A percentile compares a stretch with the other conserved stretches of the same genome.
Conservation (phyloP, 2,888 invertebrate genomes). For the Andrena marginata region DNA sequence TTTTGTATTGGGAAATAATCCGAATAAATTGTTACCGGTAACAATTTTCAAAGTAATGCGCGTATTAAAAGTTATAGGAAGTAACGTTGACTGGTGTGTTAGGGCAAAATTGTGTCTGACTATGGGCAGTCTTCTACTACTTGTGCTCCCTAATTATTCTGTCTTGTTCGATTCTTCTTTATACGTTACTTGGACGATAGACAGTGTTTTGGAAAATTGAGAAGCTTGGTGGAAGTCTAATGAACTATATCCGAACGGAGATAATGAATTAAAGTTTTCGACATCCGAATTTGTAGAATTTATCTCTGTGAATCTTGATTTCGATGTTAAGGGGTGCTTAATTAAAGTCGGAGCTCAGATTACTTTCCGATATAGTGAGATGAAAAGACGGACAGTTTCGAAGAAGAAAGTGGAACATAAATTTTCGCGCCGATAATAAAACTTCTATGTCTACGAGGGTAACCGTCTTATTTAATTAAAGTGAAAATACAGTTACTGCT, state of each 20-base stretch:
- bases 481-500: conserved; percentile 54
- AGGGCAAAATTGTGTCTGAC: background rate
- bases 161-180: background rate
- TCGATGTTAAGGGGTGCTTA: background rate
- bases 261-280: background rate
- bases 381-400: background rate
- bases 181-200: background rate
- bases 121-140: background rate
- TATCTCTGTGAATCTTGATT: background rate
- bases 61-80: background rate
- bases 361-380: background rate
- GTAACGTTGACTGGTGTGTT: background rate
- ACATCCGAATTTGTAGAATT: background rate
- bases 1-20: background rate
- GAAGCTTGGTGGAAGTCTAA: background rate
- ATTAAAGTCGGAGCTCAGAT: background rate
- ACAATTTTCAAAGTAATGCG: background rate
- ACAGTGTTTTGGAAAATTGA: no score
- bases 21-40: background rate
- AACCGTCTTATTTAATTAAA: conserved; percentile 75
- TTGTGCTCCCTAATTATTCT: background rate
- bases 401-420: conserved; percentile 10
- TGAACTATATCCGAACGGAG: background rate
- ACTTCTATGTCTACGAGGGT: conserved; percentile 54
- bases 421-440: conserved; percentile 46